Percentiles rank a stretch among this genome's conserved stretches.
phyloP scores from a whole-genome alignment of 2,113 vertebrate species.

The Cyprinodon variegatus region DNA sequence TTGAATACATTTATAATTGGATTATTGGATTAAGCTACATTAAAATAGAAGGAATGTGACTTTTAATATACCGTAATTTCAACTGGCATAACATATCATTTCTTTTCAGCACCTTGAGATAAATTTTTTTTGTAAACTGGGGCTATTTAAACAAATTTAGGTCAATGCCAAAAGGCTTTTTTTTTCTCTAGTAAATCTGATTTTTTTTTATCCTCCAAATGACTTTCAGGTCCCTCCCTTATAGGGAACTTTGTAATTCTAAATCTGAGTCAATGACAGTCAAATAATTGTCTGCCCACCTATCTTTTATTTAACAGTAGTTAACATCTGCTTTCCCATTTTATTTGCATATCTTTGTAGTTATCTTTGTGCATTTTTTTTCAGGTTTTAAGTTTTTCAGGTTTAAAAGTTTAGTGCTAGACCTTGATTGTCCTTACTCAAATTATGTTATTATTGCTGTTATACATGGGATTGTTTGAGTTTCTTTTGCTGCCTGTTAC shows the following conservation, averaged over 20 bases:
- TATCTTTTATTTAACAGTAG: no score
- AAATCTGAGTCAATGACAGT: neutral
- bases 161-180: neutral
- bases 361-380: neutral
- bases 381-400: no score
- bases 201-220: neutral
- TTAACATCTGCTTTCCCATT: neutral
- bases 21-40: neutral
- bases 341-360: neutral
- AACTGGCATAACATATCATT: neutral
- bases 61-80: neutral
- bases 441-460: no score
- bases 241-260: neutral
- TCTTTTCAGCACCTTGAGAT: neutral
- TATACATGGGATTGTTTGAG: neutral
- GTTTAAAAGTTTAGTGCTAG: no score
- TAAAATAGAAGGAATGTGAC: neutral
- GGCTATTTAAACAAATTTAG: neutral
- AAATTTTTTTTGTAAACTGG: neutral
- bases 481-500: neutral
- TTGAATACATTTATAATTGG: neutral
- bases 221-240: neutral
- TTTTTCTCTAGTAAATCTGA: neutral
- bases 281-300: neutral
- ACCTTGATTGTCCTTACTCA: neutral